Percentiles rank a stretch among this genome's conserved stretches.
These are phyloP conservation scores for Popillia japonica DNA, from an alignment of 1,140 invertebrate species.

Conservation along the genomic window DNA sequence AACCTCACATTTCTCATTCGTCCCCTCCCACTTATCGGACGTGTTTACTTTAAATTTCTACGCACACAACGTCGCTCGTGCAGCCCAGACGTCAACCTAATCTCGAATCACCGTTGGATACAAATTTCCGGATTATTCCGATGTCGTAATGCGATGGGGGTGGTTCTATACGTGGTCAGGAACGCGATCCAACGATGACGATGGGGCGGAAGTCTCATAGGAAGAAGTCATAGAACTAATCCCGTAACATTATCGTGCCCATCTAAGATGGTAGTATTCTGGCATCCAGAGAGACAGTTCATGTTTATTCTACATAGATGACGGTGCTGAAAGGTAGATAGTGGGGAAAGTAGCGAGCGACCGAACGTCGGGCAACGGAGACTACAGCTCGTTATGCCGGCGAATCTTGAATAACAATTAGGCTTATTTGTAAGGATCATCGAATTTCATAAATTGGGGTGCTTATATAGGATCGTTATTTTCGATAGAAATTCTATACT, in stretches of 20 bases:
- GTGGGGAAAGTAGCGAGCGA: not conserved
- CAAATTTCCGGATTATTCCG: slow-evolving; percentile 5
- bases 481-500: too few relatives aligned
- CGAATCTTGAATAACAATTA: slow-evolving; percentile 11
- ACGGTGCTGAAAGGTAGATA: not conserved
- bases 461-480: not conserved
- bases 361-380: not conserved
- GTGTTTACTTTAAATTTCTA: not conserved
- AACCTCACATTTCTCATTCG: not conserved
- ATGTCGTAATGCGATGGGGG: not conserved
- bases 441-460: slow-evolving; percentile 4
- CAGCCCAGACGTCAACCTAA: not conserved
- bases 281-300: not conserved
- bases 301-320: slow-evolving; percentile 1
- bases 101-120: not conserved
- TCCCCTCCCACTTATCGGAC: not conserved
- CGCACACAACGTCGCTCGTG: not conserved
- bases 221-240: not conserved
- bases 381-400: not conserved
- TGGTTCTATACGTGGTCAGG: not conserved
- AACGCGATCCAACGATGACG: not conserved
- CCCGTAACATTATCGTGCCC: not conserved
- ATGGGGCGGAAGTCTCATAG: not conserved
- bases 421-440: slow-evolving; percentile 10
- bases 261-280: not conserved